phyloP scores from a whole-genome alignment of 2,113 vertebrate species.

The Centropus unirufus region DNA sequence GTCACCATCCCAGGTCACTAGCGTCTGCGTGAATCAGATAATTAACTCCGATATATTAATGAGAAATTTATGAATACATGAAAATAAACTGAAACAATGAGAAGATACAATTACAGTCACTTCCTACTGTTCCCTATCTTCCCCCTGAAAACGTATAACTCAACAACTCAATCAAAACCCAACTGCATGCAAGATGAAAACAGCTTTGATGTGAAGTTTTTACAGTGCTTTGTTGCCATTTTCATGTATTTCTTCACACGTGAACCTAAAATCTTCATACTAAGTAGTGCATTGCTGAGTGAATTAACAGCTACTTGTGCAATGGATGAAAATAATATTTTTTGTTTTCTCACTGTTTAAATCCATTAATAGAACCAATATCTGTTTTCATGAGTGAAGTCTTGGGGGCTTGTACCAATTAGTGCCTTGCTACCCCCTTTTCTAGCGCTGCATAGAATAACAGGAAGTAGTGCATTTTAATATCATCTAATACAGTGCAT shows the following conservation, averaged over 20 bases:
- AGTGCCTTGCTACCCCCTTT: not conserved
- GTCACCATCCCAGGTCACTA: conserved; percentile 91
- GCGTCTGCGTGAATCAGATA: conserved; percentile 76
- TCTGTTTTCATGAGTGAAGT: not conserved
- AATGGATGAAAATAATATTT: not conserved
- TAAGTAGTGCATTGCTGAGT: not conserved
- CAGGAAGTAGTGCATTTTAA: not conserved
- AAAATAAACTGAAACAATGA: not conserved
- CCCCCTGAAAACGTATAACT: not conserved
- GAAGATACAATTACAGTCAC: not conserved
- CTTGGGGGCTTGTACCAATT: not conserved
- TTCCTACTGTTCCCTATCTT: not conserved
- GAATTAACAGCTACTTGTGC: not conserved
- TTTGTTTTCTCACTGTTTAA: not conserved
- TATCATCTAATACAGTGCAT: not conserved
- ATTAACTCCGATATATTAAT: not conserved
- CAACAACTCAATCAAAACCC: not conserved
- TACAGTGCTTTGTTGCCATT: not conserved
- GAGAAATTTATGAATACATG: not conserved
- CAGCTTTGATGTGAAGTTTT: not conserved
- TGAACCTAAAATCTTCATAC: not conserved
- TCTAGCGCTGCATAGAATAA: not conserved
- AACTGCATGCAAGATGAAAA: not conserved
- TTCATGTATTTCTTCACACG: not conserved
- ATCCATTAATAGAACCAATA: not conserved